phyloP scores from a whole-genome alignment of 92 coral and sea anemone genomes.

The Parazoanthus atlanticus region DNA sequence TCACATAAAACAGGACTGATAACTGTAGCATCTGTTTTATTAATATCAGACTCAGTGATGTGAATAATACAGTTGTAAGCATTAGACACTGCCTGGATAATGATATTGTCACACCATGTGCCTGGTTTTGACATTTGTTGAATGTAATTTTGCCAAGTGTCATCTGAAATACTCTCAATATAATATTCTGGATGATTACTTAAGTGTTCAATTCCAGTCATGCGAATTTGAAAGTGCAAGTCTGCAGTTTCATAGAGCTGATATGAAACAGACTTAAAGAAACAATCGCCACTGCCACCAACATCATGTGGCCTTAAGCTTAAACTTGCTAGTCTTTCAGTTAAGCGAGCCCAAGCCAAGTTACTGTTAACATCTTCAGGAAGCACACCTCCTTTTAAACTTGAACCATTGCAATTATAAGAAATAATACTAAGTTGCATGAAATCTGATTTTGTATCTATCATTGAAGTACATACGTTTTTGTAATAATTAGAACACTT shows the following conservation, averaged over 20 bases:
- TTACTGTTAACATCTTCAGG: not conserved
- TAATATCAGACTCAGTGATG: conserved; percentile 55
- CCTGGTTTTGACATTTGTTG: too few species aligned
- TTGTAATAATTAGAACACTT: not conserved
- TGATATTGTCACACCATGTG: too few species aligned
- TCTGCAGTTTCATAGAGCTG: conserved; percentile 57
- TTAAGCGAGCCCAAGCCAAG: conserved; percentile 40
- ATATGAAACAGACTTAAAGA: conserved; percentile 61
- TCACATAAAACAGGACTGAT: conserved; percentile 43
- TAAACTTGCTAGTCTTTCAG: conserved; percentile 49
- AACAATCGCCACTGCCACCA: conserved; percentile 66
- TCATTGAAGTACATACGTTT: not conserved
- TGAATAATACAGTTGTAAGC: not conserved
- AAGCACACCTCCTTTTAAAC: conserved; percentile 50
- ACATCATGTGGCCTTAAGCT: conserved; percentile 58
- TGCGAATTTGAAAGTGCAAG: conserved; percentile 60
- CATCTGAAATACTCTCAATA: conserved; percentile 35
- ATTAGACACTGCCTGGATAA: not conserved
- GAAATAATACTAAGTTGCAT: not conserved
- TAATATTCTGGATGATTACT: conserved; percentile 55
- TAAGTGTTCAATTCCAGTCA: conserved; percentile 57
- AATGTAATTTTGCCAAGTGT: too few species aligned
- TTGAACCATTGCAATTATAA: conserved; percentile 13
- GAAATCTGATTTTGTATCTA: not conserved
- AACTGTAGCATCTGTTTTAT: conserved; percentile 39